phyloP scores from a whole-genome alignment of 2,888 invertebrate species.

The Meliscaeva auricollis region DNA sequence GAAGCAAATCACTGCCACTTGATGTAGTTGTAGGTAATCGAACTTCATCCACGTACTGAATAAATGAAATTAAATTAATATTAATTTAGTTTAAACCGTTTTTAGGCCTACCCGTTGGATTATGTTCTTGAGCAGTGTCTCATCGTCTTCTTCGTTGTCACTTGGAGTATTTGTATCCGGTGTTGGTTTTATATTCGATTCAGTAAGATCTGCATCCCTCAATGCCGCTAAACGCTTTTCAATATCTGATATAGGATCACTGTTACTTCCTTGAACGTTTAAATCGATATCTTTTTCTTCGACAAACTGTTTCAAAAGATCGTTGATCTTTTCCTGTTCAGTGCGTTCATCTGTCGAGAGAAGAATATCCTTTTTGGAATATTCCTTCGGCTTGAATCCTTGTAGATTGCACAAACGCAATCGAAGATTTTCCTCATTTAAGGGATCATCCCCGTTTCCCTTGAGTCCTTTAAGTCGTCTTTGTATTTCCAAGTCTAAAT shows the following conservation, averaged over 20 bases:
- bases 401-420: constrained; percentile 88
- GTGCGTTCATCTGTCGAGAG: constrained; percentile 86
- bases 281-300: constrained; percentile 86
- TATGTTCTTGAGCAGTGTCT: constrained; percentile 81
- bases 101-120: constrained; percentile 79
- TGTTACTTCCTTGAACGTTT: constrained; percentile 84
- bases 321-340: constrained; percentile 89
- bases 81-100: neutral
- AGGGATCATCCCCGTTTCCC: constrained; percentile 85
- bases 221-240: constrained; percentile 85
- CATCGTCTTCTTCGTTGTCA: constrained; percentile 83
- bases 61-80: neutral
- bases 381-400: constrained; percentile 84
- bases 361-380: constrained; percentile 82
- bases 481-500: constrained; percentile 86
- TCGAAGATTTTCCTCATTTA: constrained; percentile 87
- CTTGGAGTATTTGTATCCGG: constrained; percentile 80
- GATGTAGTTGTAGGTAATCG: constrained; percentile 84
- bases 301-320: constrained; percentile 86
- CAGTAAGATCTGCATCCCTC: constrained; percentile 82
- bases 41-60: constrained; percentile 85
- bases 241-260: constrained; percentile 85
- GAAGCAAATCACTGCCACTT: constrained; percentile 82
- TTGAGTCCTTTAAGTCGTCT: constrained; percentile 89
- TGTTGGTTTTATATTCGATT: constrained; percentile 21